Evolutionary conservation across 2,113 vertebrate genomes (phyloP).

Genomic region (Sminthopsis crassicaudata): DNA sequence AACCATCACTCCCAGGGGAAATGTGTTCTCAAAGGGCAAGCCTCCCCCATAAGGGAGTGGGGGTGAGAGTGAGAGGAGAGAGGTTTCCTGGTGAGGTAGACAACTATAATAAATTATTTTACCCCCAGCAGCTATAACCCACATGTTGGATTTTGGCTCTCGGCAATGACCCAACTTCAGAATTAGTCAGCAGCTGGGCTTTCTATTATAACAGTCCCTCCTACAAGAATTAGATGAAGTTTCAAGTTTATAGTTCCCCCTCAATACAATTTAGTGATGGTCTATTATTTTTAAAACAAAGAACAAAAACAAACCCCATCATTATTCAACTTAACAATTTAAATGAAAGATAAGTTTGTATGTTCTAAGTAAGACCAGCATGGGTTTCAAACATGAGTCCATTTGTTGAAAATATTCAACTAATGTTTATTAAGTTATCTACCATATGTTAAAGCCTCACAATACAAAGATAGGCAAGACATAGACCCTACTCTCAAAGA

Average conservation of each 20-base stretch:
- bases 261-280: constrained; percentile 71
- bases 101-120: constrained; percentile 63
- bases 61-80: not conserved
- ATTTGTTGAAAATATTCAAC: not conserved
- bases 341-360: constrained; percentile 78
- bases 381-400: constrained; percentile 47
- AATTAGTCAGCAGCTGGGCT: constrained; percentile 41
- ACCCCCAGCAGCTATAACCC: constrained; percentile 73
- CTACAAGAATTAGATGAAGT: constrained; percentile 42
- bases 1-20: constrained; percentile 50
- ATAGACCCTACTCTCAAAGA: not conserved
- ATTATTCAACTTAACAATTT: constrained; percentile 67
- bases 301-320: constrained; percentile 56
- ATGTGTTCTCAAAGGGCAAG: constrained; percentile 41
- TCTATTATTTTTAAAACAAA: constrained; percentile 65
- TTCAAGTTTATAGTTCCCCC: constrained; percentile 64
- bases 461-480: not conserved
- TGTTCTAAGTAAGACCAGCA: constrained; percentile 58
- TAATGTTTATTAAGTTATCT: not conserved
- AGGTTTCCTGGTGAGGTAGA: constrained; percentile 65
- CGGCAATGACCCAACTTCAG: constrained; percentile 75
- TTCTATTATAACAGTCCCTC: not conserved
- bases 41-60: constrained; percentile 38
- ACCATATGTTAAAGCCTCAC: not conserved
- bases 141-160: constrained; percentile 73